Evolutionary conservation across 35 echinoderm and acorn worm genomes (phyloP).

Genomic region (Ophiothrix spiculata): DNA sequence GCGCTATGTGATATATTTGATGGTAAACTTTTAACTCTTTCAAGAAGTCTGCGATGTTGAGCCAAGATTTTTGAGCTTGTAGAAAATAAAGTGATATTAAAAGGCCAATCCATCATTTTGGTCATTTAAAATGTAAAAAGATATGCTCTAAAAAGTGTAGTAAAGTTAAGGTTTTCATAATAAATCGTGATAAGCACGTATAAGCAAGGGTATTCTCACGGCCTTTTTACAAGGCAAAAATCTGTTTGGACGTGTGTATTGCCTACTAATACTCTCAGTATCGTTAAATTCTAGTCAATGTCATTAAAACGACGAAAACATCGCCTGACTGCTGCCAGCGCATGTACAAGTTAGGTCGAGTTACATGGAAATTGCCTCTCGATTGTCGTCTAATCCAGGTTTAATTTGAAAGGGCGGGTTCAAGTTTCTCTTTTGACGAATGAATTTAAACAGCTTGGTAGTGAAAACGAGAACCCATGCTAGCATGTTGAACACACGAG

Average conservation of each 20-base stretch:
- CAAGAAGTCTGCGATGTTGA: not conserved
- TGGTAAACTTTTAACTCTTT: not conserved
- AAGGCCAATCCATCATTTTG: not conserved
- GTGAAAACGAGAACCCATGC: constrained; percentile 3
- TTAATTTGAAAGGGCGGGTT: constrained; percentile 12
- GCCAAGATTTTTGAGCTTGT: not conserved
- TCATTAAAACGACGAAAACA: not conserved
- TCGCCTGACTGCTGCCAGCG: not conserved
- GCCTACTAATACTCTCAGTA: not conserved
- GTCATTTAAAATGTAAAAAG: not conserved
- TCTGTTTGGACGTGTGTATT: not conserved
- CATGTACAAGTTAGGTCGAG: constrained; percentile 5
- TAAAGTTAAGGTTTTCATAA: not conserved
- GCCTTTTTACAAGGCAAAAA: not conserved
- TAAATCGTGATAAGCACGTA: not conserved
- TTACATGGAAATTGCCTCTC: not conserved
- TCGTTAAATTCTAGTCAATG: not conserved
- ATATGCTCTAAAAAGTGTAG: not conserved
- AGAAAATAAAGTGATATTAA: not conserved
- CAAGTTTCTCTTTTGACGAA: not conserved
- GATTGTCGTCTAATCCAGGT: not conserved
- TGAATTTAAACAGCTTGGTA: not conserved
- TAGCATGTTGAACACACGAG: not conserved
- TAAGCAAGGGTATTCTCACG: not conserved
- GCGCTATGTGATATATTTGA: not conserved